phyloP scores from a whole-genome alignment of 2,113 vertebrate species.

The Cyphomyrus discorhynchus region DNA sequence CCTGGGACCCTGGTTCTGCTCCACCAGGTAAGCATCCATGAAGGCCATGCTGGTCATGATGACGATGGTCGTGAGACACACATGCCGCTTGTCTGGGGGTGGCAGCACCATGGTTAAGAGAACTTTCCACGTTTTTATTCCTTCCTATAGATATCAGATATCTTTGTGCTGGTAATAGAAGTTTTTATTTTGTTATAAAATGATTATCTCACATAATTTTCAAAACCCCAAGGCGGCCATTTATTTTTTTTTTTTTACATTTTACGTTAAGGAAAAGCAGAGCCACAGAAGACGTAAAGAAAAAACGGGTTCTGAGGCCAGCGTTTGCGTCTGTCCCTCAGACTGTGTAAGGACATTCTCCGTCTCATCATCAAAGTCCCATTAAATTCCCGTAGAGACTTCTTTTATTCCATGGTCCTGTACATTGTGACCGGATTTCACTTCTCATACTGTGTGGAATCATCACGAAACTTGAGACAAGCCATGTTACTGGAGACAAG shows the following conservation, averaged over 20 bases:
- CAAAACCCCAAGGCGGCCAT: neutral
- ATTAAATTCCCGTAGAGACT: neutral
- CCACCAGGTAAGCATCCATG: slow-evolving; percentile 81
- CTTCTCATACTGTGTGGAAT: neutral
- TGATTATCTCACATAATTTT: slow-evolving; percentile 11
- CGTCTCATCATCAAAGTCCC: neutral
- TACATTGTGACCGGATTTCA: neutral
- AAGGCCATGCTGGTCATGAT: slow-evolving; percentile 86
- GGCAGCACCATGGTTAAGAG: slow-evolving; percentile 72
- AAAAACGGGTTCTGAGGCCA: neutral
- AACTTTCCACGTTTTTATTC: neutral
- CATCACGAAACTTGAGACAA: neutral
- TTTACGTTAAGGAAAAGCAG: neutral
- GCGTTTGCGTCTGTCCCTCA: neutral
- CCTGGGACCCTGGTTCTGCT: slow-evolving; percentile 80
- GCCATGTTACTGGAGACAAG: slow-evolving; percentile 5
- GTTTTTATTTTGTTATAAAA: neutral
- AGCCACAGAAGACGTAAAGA: neutral
- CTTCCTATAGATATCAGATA: neutral
- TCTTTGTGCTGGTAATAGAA: neutral
- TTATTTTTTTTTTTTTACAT: neutral
- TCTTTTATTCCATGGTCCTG: neutral
- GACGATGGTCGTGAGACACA: slow-evolving; percentile 79
- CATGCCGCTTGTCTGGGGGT: slow-evolving; percentile 74
- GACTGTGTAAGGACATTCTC: neutral